Conservation (phyloP, 2,888 invertebrate genomes). For the Aquatica leii region DNA sequence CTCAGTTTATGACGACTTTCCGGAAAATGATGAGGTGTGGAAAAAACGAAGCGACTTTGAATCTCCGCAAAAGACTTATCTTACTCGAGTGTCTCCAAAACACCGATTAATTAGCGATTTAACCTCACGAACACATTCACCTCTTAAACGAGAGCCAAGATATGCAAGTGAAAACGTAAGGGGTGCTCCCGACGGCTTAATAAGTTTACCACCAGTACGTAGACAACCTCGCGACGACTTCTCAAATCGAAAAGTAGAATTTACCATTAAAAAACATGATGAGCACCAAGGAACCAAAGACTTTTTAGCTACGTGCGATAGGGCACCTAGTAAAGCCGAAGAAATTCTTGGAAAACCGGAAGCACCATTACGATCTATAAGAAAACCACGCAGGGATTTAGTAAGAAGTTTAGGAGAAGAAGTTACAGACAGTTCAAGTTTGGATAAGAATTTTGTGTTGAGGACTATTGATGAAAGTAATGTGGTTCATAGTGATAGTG, state of each 20-base stretch:
- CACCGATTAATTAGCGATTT: constrained; percentile 25
- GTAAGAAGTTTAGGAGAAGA: constrained; percentile 64
- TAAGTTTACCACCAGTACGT: constrained; percentile 65
- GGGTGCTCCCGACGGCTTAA: constrained; percentile 55
- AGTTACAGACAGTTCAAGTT: constrained; percentile 56
- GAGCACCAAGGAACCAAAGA: constrained; percentile 41
- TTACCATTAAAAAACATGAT: constrained; percentile 21
- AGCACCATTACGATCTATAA: constrained; percentile 51
- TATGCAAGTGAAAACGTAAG: constrained; percentile 30
- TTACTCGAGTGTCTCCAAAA: constrained; percentile 20
- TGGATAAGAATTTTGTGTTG: constrained; percentile 52
- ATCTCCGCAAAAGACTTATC: constrained; percentile 22
- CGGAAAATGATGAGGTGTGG: constrained; percentile 33
- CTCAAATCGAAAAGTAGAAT: constrained; percentile 17
- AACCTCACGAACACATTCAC: constrained; percentile 28
- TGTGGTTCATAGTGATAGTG: constrained; percentile 19
- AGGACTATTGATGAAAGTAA: constrained; percentile 58
- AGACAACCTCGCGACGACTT: constrained; percentile 47
- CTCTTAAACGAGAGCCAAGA: constrained; percentile 41
- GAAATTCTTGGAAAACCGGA: constrained; percentile 58
- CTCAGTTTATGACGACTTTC: constrained; percentile 32
- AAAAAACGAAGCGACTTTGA: constrained; percentile 31
- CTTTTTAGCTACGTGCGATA: constrained; percentile 50
- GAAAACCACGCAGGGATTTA: constrained; percentile 46
- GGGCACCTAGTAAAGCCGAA: constrained; percentile 56